Percentiles rank a stretch among this genome's conserved stretches.
phyloP scores from a whole-genome alignment of 2,113 vertebrate species.

The Saccopteryx leptura region DNA sequence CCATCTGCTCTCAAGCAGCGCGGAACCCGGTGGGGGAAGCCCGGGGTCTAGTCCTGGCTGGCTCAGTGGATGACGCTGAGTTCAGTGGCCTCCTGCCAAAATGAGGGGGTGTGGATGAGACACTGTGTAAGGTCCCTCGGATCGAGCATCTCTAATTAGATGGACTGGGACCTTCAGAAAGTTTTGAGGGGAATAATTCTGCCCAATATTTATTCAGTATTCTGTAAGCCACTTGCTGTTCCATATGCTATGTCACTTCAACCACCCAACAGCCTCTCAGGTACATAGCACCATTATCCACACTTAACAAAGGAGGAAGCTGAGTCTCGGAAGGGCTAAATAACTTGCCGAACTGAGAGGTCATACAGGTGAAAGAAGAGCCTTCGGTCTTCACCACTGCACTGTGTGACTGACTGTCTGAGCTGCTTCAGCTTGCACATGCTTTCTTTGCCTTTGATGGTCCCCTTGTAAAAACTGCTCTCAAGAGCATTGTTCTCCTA shows the following conservation, averaged over 20 bases:
- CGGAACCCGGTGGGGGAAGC: neutral
- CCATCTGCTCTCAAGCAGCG: slow-evolving; percentile 70
- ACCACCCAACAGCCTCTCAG: neutral
- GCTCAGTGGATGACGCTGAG: neutral
- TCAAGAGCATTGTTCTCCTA: neutral
- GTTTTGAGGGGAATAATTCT: neutral
- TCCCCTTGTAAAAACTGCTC: neutral
- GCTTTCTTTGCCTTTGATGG: neutral
- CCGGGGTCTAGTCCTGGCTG: neutral
- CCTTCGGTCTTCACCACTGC: neutral
- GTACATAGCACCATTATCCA: neutral
- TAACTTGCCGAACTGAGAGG: neutral
- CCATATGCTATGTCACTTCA: neutral
- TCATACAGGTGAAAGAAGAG: neutral
- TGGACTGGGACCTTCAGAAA: neutral
- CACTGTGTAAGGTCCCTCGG: neutral
- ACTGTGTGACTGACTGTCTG: neutral
- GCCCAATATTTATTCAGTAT: neutral
- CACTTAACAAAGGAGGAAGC: neutral
- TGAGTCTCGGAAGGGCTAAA: neutral
- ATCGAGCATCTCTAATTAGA: neutral
- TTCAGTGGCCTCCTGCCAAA: neutral
- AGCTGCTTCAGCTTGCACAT: neutral
- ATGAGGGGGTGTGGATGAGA: neutral
- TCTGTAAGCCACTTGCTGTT: neutral